Evolutionary conservation across 2,888 invertebrate genomes (phyloP).

Genomic region (Melikaiella ostensackeni): DNA sequence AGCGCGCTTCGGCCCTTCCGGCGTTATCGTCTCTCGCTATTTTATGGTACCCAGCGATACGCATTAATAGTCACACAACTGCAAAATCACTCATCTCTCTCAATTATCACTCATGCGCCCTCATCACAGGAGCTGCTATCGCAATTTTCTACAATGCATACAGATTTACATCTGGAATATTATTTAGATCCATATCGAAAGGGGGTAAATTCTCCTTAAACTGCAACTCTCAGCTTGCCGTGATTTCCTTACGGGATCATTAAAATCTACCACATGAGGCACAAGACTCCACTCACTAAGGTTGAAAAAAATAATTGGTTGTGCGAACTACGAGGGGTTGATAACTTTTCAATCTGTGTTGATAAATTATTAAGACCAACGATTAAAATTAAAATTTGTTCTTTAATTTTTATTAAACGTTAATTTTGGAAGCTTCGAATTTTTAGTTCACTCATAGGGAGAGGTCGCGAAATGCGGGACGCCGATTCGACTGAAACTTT

Average conservation of each 20-base stretch:
- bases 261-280: neutral
- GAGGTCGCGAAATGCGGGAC: no score
- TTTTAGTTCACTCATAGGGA: no score
- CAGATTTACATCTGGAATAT: neutral
- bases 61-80: neutral
- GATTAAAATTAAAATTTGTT: neutral
- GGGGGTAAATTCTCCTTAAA: neutral
- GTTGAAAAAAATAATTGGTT: neutral
- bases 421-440: no score
- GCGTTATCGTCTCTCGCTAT: conserved; percentile 5
- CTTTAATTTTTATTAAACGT: no score
- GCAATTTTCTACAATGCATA: neutral
- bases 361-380: neutral
- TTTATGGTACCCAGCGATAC: neutral
- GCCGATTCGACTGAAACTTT: no score
- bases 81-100: neutral
- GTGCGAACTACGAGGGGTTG: neutral
- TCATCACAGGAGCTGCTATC: neutral
- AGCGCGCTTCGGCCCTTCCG: conserved; percentile 2
- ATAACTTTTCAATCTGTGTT: neutral
- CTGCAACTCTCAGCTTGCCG: neutral
- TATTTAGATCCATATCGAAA: neutral
- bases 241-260: neutral
- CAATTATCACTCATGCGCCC: neutral
- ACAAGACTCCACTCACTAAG: neutral